Base-by-base conservation (phyloP, 2,888 invertebrate genomes). In the Acronicta psi region DNA sequence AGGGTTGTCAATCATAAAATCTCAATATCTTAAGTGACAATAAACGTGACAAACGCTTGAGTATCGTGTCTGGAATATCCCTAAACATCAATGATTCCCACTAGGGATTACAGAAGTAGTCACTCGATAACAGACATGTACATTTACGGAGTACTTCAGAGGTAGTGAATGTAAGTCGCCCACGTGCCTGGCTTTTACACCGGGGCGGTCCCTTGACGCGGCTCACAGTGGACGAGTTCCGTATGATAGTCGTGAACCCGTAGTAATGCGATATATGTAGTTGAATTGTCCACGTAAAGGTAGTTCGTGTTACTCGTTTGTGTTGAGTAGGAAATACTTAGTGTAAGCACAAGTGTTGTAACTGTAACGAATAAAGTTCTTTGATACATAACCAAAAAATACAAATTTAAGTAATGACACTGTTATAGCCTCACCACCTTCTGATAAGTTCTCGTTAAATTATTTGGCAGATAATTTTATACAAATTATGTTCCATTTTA, bases 61-160 rank as follows among this genome's bases (percentile, higher is more conserved):
- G 3, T 25, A 25, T 25, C 4, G 13, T 31, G 11, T n/a, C 13
- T 13, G 4, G 5, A 31, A n/a, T n/a, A n/a, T 34, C n/a, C 34
- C n/a, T 41, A 42, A 25, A 46, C 34, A 46, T 37, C 16, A 34
- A 38, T 34, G 20, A 17, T 55, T 14, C 17, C 16, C 60, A 6
- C 37, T 9, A 34, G 67, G 55, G 68, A 61, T 50, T 43, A 44
- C 44, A 59, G 23, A 65, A 25, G 16, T 42, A 50, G 23, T 55
- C 40, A 57, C 50, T 42, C 23, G 45, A 37, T 31, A 46, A 29
- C 49, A 51, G n/a, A 4, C 20, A 23, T 42, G 20, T 36, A 40
- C 59, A 49, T 64, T 65, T 54, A 52, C 20, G 61, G 23, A 25
- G 58, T 44, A 67, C 55, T 40, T 55, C 74, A 68, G 63, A 71